Conservation (phyloP, 1,140 invertebrate species). For the Diprion similis region DNA sequence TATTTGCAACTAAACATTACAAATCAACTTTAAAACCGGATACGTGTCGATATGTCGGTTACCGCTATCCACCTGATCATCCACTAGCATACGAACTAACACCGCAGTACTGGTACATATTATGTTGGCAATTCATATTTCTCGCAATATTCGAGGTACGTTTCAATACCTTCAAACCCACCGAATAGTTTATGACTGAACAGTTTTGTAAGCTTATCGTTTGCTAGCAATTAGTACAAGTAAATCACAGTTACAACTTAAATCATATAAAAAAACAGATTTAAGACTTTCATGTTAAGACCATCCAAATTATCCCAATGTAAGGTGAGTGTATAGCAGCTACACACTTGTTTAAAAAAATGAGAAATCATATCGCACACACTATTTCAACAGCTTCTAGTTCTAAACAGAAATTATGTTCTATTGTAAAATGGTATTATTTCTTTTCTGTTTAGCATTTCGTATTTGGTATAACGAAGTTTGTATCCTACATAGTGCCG, state of each 20-base stretch:
- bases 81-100: slow-evolving; percentile 25
- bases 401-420: no score
- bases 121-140: slow-evolving; percentile 28
- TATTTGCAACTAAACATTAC: slow-evolving; percentile 61
- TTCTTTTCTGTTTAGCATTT: background rate
- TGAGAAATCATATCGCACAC: no score
- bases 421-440: background rate
- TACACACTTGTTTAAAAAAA: no score
- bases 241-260: no score
- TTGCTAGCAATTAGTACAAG: no score
- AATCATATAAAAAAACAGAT: no score
- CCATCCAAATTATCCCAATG: no score
- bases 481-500: background rate
- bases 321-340: no score
- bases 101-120: slow-evolving; percentile 26
- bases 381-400: no score
- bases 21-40: slow-evolving; percentile 19
- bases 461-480: background rate
- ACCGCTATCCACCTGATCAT: slow-evolving; percentile 22
- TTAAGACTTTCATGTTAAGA: no score
- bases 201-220: no score
- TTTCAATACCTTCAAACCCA: background rate
- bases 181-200: no score
- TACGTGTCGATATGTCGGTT: slow-evolving; percentile 26
- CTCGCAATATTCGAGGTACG: slow-evolving; percentile 30